Evolutionary conservation across 2,888 invertebrate genomes (phyloP).

Genomic region (Xestia c-nigrum): DNA sequence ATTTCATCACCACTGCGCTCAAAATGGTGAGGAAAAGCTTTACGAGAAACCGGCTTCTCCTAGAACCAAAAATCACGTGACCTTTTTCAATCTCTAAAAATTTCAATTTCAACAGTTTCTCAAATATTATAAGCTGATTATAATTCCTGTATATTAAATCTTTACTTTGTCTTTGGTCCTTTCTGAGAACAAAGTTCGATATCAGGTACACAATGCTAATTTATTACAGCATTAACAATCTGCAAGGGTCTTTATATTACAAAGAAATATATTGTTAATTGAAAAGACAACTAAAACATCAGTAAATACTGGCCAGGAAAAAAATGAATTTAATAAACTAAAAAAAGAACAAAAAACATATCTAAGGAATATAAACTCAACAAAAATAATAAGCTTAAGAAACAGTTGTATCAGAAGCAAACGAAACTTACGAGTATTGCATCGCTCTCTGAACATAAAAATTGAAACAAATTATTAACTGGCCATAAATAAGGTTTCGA

Average conservation of each 20-base stretch:
- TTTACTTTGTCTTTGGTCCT: neutral
- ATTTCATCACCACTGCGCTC: neutral
- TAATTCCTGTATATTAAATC: neutral
- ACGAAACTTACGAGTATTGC: conserved; percentile 61
- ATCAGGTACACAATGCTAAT: neutral
- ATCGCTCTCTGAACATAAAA: conserved; percentile 70
- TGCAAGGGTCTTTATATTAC: neutral
- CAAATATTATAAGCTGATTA: neutral
- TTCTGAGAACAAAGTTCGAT: too few relatives aligned
- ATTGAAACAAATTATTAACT: conserved; percentile 88
- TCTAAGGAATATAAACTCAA: neutral
- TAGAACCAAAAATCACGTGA: neutral
- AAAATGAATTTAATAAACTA: neutral
- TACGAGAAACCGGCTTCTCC: neutral
- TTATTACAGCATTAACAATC: too few relatives aligned
- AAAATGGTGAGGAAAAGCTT: neutral
- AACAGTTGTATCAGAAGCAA: conserved; percentile 53
- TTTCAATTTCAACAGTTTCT: too few relatives aligned
- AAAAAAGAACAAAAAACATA: neutral
- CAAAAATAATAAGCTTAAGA: conserved; percentile 38
- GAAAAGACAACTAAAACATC: neutral
- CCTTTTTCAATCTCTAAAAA: too few relatives aligned
- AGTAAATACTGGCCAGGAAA: too few relatives aligned
- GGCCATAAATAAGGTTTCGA: conserved; percentile 84
- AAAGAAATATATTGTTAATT: neutral